These are phyloP conservation scores for Anagyrus pseudococci DNA, from an alignment of 2,888 invertebrate species.

Conservation along the genomic window DNA sequence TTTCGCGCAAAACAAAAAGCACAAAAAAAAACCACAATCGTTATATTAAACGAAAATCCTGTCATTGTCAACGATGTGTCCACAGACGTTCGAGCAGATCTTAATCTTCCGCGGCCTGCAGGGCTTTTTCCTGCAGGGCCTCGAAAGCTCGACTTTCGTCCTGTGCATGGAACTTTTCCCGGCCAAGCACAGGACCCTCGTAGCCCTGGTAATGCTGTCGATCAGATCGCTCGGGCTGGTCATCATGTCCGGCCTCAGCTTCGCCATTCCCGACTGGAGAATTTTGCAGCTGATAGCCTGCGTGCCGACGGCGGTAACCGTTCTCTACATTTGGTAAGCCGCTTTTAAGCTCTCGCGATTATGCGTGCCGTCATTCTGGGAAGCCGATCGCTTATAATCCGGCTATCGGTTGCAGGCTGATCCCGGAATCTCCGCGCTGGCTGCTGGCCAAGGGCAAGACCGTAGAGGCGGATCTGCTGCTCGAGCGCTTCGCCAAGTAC, in stretches of 20 bases:
- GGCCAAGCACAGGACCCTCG: slow-evolving; percentile 60
- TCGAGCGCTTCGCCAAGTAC: slow-evolving; percentile 25
- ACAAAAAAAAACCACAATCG: too few relatives aligned
- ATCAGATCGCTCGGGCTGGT: slow-evolving; percentile 63
- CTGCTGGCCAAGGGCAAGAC: slow-evolving; percentile 53
- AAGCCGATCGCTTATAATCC: neutral
- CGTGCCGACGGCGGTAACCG: slow-evolving; percentile 62
- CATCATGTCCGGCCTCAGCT: slow-evolving; percentile 61
- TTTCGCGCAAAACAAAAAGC: neutral
- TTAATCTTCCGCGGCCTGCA: slow-evolving; percentile 59
- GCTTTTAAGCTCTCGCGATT: too few relatives aligned
- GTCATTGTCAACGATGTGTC: too few relatives aligned
- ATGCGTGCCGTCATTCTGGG: neutral
- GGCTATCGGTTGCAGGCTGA: slow-evolving; percentile 50
- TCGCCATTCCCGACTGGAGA: slow-evolving; percentile 64
- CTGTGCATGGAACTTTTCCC: slow-evolving; percentile 64
- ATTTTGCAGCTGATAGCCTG: slow-evolving; percentile 64
- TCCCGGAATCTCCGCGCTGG: slow-evolving; percentile 62
- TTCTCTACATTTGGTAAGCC: slow-evolving; percentile 59
- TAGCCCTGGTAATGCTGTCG: slow-evolving; percentile 62
- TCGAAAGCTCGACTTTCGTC: slow-evolving; percentile 64
- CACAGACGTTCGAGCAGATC: slow-evolving; percentile 55
- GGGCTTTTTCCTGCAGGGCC: slow-evolving; percentile 63
- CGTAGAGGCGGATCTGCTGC: slow-evolving; percentile 48
- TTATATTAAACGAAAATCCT: too few relatives aligned